phyloP scores from a whole-genome alignment of 2,113 vertebrate genomes.

The Rhinoptilus africanus region DNA sequence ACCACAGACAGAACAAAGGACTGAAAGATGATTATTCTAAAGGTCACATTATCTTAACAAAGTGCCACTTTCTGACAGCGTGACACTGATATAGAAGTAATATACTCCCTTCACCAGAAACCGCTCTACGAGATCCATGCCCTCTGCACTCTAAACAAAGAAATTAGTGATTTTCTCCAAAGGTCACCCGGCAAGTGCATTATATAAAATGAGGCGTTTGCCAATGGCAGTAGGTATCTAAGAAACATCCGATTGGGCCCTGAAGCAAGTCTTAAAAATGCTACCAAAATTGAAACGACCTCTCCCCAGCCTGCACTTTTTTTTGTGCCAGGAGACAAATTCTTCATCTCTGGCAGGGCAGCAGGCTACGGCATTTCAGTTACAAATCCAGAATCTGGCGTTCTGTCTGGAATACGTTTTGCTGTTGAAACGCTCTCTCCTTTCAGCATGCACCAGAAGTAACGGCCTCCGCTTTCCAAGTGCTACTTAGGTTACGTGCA shows the following conservation, averaged over 20 bases:
- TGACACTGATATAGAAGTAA: constrained; percentile 55
- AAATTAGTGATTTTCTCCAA: constrained; percentile 72
- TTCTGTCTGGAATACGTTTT: neutral
- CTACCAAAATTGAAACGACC: neutral
- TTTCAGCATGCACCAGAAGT: neutral
- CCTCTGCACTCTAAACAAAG: constrained; percentile 75
- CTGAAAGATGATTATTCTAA: constrained; percentile 70
- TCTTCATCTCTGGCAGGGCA: neutral
- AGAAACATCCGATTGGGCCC: neutral
- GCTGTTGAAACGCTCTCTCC: neutral
- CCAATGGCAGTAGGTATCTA: constrained; percentile 42
- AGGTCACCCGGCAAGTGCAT: constrained; percentile 61
- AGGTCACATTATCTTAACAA: constrained; percentile 82
- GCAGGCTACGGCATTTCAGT: neutral
- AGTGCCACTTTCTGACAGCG: constrained; percentile 73
- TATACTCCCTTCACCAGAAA: constrained; percentile 62
- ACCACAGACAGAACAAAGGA: constrained; percentile 57
- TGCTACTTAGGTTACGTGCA: neutral
- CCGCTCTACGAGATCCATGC: constrained; percentile 47
- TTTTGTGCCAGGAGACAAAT: neutral
- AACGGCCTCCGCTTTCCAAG: neutral
- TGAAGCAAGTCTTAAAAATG: constrained; percentile 21
- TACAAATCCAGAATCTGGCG: neutral
- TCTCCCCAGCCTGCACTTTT: neutral
- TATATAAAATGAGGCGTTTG: constrained; percentile 61